These are phyloP conservation scores for Miniopterus natalensis DNA, from an alignment of 2,113 vertebrate species.

Conservation along the genomic window DNA sequence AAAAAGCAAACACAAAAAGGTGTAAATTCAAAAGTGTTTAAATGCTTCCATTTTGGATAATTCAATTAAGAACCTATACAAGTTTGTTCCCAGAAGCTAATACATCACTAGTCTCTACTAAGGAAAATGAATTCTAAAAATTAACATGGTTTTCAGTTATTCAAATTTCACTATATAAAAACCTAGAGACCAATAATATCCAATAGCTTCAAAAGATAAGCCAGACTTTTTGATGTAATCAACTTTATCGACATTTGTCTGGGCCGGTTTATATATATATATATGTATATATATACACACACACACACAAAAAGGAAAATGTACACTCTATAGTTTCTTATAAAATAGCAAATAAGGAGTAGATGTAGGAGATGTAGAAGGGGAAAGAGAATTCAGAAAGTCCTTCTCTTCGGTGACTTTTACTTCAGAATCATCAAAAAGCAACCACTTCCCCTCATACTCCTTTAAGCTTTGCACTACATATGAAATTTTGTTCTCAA, in stretches of 20 bases:
- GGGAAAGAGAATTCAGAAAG: slow-evolving; percentile 95
- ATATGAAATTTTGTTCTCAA: slow-evolving; percentile 84
- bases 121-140: slow-evolving; percentile 79
- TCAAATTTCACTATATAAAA: slow-evolving; percentile 83
- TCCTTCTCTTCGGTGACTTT: slow-evolving; percentile 96
- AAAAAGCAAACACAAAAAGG: slow-evolving; percentile 85
- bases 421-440: slow-evolving; percentile 98
- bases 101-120: slow-evolving; percentile 84
- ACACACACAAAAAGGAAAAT: slow-evolving; percentile 82
- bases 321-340: slow-evolving; percentile 89
- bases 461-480: slow-evolving; percentile 91
- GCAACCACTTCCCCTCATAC: slow-evolving; percentile 97
- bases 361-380: slow-evolving; percentile 93
- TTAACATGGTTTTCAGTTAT: slow-evolving; percentile 81
- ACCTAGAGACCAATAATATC: slow-evolving; percentile 78
- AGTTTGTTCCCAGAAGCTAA: slow-evolving; percentile 81
- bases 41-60: slow-evolving; percentile 83
- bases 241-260: slow-evolving; percentile 69
- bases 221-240: slow-evolving; percentile 77
- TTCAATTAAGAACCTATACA: slow-evolving; percentile 83
- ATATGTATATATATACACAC: slow-evolving; percentile 70
- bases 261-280: slow-evolving; percentile 73
- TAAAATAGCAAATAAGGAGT: slow-evolving; percentile 99
- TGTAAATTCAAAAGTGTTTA: slow-evolving; percentile 83
- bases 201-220: slow-evolving; percentile 85